Base-by-base conservation (phyloP, 2,888 invertebrate species). In the Rhabditoides inermis region DNA sequence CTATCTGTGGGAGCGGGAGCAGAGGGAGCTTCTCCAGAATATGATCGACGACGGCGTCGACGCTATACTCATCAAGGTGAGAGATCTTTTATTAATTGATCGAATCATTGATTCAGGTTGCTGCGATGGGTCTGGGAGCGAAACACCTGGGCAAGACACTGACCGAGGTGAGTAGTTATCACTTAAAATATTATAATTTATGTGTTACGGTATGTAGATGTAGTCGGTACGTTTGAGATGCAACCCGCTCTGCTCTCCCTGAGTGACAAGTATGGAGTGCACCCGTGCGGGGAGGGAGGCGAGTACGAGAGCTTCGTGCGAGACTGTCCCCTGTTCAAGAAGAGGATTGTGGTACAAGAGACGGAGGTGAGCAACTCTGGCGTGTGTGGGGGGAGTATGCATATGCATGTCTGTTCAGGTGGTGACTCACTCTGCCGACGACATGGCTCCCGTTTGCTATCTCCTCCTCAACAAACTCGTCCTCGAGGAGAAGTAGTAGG, bases 241-340 rank as follows among this genome's bases (percentile, higher is more conserved):
- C 86, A 88, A 75, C 85, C 88, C 15, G 88, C 91, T 79, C 83
- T 98, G 75, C 78, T 86, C 64, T 83, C 85, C 78, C 88, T 94
- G 86, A 86, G 88, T 76, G 86, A 88, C 77, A 89, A 91, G 79
- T 98, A 88, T 79, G 91, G 90, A 49, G 82, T 91, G 61, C 90
- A 91, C 81, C 85, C 92, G 39, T 94, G 92, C 79, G 98, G 98
- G 22, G 98, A 99, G 81, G 98, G 98, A 44, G 98, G 98, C 49
- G 98, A 99, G 79, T 98, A 92, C 77, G 98, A 98, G 81, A 90
- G 94, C 28, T 88, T 98, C 77, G 92, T 92, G 6, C 81, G 94
- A 58, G 92, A 98, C 82, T 95, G 95, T 79, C 94, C 95, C 5
- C 82, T 98, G 58, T 95, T 92, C 81, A 86, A 84, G 77, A 63